Conservation (phyloP, 2,888 invertebrate genomes). For the Drosophila multiciliata region DNA sequence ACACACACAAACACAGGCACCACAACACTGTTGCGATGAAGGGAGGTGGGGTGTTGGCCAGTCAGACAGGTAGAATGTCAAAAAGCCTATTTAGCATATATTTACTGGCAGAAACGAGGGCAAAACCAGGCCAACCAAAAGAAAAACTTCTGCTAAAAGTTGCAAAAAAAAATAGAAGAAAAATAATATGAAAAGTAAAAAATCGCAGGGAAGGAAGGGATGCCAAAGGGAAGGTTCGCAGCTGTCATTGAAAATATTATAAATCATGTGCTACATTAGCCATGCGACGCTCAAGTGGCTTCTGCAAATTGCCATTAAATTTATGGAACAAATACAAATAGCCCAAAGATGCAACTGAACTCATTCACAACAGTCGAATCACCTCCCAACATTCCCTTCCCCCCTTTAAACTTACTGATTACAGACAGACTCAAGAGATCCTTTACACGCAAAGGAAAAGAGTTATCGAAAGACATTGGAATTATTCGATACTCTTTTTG, state of each 20-base stretch:
- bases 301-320: conserved; percentile 74
- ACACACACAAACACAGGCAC: not conserved
- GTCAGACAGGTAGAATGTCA: conserved; percentile 75
- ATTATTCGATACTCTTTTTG: not conserved
- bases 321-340: conserved; percentile 63
- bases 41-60: not conserved
- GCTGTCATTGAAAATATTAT: conserved; percentile 77
- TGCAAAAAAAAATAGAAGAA: conserved; percentile 29
- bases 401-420: not conserved
- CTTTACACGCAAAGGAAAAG: not conserved
- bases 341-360: conserved; percentile 5
- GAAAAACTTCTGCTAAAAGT: conserved; percentile 55
- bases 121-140: conserved; percentile 29
- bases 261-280: conserved; percentile 81
- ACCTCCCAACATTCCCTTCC: not conserved
- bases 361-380: conserved; percentile 5
- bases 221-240: not conserved
- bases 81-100: conserved; percentile 81
- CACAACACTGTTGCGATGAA: not conserved
- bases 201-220: conserved; percentile 21
- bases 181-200: conserved; percentile 18
- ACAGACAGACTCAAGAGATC: not conserved
- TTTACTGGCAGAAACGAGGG: conserved; percentile 63
- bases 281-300: conserved; percentile 63
- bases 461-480: not conserved